Evolutionary conservation across 2,888 invertebrate genomes (phyloP).

Genomic region (Noctuana brunneofusca): DNA sequence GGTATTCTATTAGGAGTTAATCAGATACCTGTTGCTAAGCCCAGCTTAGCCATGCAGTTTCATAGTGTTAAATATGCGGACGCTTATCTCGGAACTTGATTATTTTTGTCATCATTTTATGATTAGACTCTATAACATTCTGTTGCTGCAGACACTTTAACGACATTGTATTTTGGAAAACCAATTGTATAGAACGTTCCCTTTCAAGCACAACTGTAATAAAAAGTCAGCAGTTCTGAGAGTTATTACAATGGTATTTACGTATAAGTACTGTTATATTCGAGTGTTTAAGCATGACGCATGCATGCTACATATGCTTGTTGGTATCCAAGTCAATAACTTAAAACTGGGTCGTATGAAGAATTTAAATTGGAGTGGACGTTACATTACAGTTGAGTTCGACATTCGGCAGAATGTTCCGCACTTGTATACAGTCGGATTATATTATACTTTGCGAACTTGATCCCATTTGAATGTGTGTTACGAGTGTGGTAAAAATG

Average conservation of each 20-base stretch:
- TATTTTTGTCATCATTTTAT: background rate
- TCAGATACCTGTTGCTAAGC: slow-evolving; percentile 38
- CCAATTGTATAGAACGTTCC: no score
- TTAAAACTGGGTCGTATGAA: slow-evolving; percentile 30
- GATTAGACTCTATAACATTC: background rate
- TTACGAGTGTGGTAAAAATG: slow-evolving; percentile 6
- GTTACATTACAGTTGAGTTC: slow-evolving; percentile 22
- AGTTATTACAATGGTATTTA: slow-evolving; percentile 1
- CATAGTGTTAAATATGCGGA: slow-evolving; percentile 6
- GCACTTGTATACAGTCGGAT: slow-evolving; percentile 17
- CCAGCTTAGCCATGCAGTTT: slow-evolving; percentile 21
- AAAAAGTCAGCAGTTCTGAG: background rate
- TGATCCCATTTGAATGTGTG: slow-evolving; percentile 13
- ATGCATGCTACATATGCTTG: slow-evolving; percentile 15
- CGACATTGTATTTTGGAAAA: no score
- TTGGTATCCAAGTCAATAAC: slow-evolving; percentile 27
- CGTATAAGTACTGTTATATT: slow-evolving; percentile 14
- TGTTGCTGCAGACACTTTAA: background rate
- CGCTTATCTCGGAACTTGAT: background rate
- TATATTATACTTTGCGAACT: slow-evolving; percentile 17
- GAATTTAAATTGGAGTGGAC: slow-evolving; percentile 29
- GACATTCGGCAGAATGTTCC: slow-evolving; percentile 22
- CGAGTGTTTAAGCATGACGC: slow-evolving; percentile 27
- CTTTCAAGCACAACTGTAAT: no score
- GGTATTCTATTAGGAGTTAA: slow-evolving; percentile 32